Percentiles rank a stretch among this genome's conserved stretches.
Evolutionary conservation across 2,113 vertebrate species (phyloP).

Genomic region (Syngnathoides biaculeatus): DNA sequence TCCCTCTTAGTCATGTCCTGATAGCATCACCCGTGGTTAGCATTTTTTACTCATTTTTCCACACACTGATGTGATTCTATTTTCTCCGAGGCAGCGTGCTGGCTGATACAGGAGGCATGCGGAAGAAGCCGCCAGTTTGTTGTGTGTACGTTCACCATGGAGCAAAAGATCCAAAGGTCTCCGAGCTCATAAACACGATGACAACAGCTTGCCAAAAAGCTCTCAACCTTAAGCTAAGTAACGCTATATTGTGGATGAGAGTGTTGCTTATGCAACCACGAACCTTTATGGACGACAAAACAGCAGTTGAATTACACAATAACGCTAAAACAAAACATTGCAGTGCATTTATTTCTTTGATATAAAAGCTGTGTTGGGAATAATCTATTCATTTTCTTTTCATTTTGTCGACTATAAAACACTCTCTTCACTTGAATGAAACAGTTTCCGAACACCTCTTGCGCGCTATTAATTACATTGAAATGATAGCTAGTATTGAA

Average conservation of each 20-base stretch:
- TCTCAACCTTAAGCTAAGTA: neutral
- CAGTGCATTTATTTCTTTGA: neutral
- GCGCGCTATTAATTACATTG: neutral
- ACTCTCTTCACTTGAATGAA: neutral
- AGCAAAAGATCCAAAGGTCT: slow-evolving; percentile 49
- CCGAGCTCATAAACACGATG: slow-evolving; percentile 17
- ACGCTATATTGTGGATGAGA: neutral
- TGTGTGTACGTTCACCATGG: slow-evolving; percentile 33
- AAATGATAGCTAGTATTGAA: neutral
- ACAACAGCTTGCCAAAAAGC: neutral
- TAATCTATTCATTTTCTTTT: neutral
- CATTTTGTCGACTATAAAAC: too few species aligned
- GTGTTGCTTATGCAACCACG: neutral
- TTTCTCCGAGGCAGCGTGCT: neutral
- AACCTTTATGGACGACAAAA: neutral
- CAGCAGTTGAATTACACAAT: neutral
- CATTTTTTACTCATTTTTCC: neutral
- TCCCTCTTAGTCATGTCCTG: neutral
- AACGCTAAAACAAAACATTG: neutral
- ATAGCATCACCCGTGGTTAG: neutral
- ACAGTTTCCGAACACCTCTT: neutral
- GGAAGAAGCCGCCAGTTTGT: slow-evolving; percentile 23
- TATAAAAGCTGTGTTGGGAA: neutral
- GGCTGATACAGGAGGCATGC: slow-evolving; percentile 5
- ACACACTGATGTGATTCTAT: neutral